Evolutionary conservation across 2,797 vertebrate genomes (phyloP), one percentile per base, ranked within the genome.

Genomic region (Urophycis tenuis): DNA sequence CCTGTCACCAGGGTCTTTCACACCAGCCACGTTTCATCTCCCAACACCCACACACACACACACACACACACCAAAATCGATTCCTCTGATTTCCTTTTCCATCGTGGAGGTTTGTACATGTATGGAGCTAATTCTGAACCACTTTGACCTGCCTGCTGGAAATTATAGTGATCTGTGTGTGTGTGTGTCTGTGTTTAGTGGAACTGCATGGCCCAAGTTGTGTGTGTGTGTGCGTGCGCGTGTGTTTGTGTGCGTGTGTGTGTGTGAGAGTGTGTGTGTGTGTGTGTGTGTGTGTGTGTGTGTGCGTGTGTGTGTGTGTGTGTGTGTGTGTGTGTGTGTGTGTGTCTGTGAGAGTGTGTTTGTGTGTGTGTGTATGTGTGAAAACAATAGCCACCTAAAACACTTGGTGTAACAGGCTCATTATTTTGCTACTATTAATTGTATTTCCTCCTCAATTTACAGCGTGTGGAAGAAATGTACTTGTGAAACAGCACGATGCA

Each of bases 241-340:
- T 45, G 41, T 45, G 41, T 45, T 12, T 45, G 71, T 72, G 71
- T 72, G 71, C 35, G 30, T 72, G 71, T 72, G 71, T 72, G 71
- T 36, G 71, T 35, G 49, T 60, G 49, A n/a, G 49, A n/a, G 70
- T 73, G 72, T 22, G 41, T 31, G 25, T 73, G 32, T 35, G 72
- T 73, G 72, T 35, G 32, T 73, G 72, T 73, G 72, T 73, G 72
- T 35, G 72, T 73, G 72, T 41, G 35, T 49, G 41, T 31, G 41
- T 29, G 67, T 45, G n/a, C 49, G 53, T 76, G 36, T 75, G 35
- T 78, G 70, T 49, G 69, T 71, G 35, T 71, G 29, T 41, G 25
- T 12, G 22, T 71, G 29, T 33, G 39, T 36, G 31, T 67, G 22
- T 53, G 45, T 53, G 19, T n/a, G n/a, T n/a, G n/a, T n/a, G n/a